Base-by-base conservation (phyloP, 2,113 vertebrate species). In the Nipponia nippon region DNA sequence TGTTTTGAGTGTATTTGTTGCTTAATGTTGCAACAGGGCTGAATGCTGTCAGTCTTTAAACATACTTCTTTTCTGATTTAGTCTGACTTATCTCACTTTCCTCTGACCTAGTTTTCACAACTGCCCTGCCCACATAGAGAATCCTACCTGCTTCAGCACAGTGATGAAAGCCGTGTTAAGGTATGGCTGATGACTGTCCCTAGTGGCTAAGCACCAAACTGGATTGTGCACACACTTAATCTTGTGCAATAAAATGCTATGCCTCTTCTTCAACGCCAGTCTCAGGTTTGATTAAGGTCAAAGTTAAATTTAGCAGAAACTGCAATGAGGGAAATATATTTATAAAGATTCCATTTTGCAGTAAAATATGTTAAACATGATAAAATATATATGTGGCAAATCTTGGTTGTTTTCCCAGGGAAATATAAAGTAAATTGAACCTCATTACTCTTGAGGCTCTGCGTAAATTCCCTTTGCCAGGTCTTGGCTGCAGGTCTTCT, bases 271-370 rank as follows among this genome's bases (percentile, higher is more conserved):
- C 38, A 55, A 1, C 21, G 81, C 38, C 65, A 55, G 29, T 25
- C 44, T 85, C 52, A 79, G 34, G 13, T 96, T 73, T 89, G 40
- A 90, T 91, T 94, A 81, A 87, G 80, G 76, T 93, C 83, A 89
- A 78, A 90, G 32, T 67, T 92, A 84, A 91, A 87, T 87, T 71
- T 65, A 91, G 42, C 30, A 80, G 73, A 87, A 84, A 38, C 34
- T 42, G 56, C 11, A 9, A 73, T 9, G 6, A 63, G 18, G 32
- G 23, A 84, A 89, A 81, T 67, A 67, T 47, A 81, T 80, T 92
- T 78, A 78, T 32, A 34, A 63, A 52, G 27, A 75, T 47, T 78
- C 26, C 8, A 3, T 90, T 81, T 75, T 89, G 23, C n/a, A 83
- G 63, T 77, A 80, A 90, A 96, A 75, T 84, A 47, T 50, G 21